phyloP scores from a whole-genome alignment of 1,140 invertebrate species.

The Neelides sp. region DNA sequence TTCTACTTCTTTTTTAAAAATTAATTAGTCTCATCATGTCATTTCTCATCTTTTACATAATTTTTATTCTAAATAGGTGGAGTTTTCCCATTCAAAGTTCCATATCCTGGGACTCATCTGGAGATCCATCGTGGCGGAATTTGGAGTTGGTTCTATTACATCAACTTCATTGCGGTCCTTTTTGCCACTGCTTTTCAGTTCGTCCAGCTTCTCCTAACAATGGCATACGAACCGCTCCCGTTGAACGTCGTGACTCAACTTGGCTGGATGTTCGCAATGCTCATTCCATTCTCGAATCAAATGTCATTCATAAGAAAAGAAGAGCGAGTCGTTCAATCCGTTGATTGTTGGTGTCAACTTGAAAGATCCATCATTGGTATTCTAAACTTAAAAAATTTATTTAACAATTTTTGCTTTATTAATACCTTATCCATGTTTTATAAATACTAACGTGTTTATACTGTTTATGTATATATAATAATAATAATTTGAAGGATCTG shows the following conservation, averaged over 20 bases:
- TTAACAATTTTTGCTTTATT: slow-evolving; percentile 1
- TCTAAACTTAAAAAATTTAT: background rate
- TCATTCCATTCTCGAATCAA: slow-evolving; percentile 23
- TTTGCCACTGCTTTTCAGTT: slow-evolving; percentile 25
- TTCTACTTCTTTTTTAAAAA: too few species aligned
- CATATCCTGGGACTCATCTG: slow-evolving; percentile 12
- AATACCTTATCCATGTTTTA: background rate
- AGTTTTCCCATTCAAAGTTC: too few species aligned
- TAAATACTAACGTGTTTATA: background rate
- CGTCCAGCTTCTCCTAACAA: slow-evolving; percentile 21
- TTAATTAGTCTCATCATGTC: too few species aligned
- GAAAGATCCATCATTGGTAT: slow-evolving; percentile 29
- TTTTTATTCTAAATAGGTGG: too few species aligned
- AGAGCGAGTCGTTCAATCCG: slow-evolving; percentile 12
- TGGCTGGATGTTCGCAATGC: slow-evolving; percentile 30
- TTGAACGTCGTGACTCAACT: slow-evolving; percentile 27
- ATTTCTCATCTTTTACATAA: too few species aligned
- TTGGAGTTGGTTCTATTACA: slow-evolving; percentile 30
- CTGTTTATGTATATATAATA: background rate
- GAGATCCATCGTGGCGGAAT: slow-evolving; percentile 15
- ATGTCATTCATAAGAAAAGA: slow-evolving; percentile 24
- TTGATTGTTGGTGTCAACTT: slow-evolving; percentile 26
- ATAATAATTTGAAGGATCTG: slow-evolving; percentile 22
- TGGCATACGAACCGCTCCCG: slow-evolving; percentile 23
- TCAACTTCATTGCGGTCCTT: slow-evolving; percentile 27